A percentile compares a stretch with the other conserved stretches of the same genome.
phyloP scores from a whole-genome alignment of 1,140 invertebrate genomes.

The Leptopilina clavipes region DNA sequence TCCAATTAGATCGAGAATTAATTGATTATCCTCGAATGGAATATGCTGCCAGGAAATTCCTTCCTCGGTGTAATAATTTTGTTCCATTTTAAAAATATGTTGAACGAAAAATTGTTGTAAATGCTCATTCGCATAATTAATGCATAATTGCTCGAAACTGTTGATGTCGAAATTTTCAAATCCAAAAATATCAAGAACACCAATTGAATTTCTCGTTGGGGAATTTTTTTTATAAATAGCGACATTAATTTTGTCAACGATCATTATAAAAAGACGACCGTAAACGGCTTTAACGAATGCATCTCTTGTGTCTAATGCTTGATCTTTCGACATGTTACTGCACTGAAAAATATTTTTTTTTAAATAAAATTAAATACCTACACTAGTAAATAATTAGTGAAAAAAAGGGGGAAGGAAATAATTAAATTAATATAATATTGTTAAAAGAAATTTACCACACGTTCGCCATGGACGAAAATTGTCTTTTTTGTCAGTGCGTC shows the following conservation, averaged over 20 bases:
- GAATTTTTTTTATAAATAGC: conserved; percentile 85
- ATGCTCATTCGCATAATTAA: conserved; percentile 98
- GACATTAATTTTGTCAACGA: conserved; percentile 92
- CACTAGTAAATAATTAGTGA: too few species aligned
- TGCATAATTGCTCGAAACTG: conserved; percentile 97
- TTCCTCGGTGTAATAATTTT: conserved; percentile 93
- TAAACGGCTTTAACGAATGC: conserved; percentile 96
- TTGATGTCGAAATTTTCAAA: conserved; percentile 96
- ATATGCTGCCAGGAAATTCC: conserved; percentile 95
- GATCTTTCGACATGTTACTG: conserved; percentile 81
- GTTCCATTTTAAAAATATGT: conserved; percentile 97
- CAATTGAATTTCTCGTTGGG: conserved; percentile 83
- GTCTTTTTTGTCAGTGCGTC: conserved; percentile 90
- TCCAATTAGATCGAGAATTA: conserved; percentile 92
- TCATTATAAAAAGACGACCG: conserved; percentile 92
- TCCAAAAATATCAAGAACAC: conserved; percentile 96
- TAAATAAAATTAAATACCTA: too few species aligned
- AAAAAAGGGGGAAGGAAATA: not conserved
- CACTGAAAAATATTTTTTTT: conserved; percentile 58
- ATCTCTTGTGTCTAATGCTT: conserved; percentile 89
- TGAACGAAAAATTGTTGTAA: conserved; percentile 97
- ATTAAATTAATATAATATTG: conserved; percentile 37
- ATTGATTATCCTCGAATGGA: conserved; percentile 95
- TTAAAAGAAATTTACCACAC: conserved; percentile 77
- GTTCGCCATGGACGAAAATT: conserved; percentile 91